Base-by-base conservation (phyloP, 2,113 vertebrate species). In the Neolamprologus variostigma region DNA sequence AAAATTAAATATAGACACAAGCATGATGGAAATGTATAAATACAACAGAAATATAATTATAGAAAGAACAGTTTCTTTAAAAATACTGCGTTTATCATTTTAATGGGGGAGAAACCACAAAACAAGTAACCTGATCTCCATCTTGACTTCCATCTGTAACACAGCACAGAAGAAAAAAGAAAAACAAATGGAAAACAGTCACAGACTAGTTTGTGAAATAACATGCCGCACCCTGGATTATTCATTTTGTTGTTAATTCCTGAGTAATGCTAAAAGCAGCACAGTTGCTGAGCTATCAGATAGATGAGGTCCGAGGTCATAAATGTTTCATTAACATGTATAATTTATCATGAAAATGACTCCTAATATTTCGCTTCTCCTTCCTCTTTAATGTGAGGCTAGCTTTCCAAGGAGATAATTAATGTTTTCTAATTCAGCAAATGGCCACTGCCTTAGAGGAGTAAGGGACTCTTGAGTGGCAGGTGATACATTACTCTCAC, bases 121-220 rank as follows among this genome's bases (percentile, higher is more conserved):
- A 87, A 90, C 5, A 95, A 93, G 95, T 96, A 97, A 99, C 98
- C 98, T 99, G 98, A 94, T 97, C 95, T 92, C 96, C 97, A 96
- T 95, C 97, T 97, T 93, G 97, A 95, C 96, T 97, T 96, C 96
- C 97, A 97, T 98, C 98, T 99, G 98, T 89, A 96, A 96, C 91
- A 94, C 89, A 96, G 82, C 93, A 95, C 5, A 59, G 88, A 26
- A 88, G 50, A 68, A 63, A 79, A 55, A 89, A 2, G 68, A 71
- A 91, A 94, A 89, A 93, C 91, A 95, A 87, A 80, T 84, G 26
- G 54, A 7, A 76, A 81, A 88, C 55, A 82, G 83, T 87, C 55
- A 90, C 9, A 37, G 33, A 73, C 14, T 11, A 37, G 61, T 85
- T 89, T 66, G 11, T 3, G 2, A 53, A 89, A 85, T 23, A 83